Evolutionary conservation across 2,888 invertebrate genomes (phyloP), one percentile per base, ranked within the genome.

Genomic region (Hymenopus coronatus): DNA sequence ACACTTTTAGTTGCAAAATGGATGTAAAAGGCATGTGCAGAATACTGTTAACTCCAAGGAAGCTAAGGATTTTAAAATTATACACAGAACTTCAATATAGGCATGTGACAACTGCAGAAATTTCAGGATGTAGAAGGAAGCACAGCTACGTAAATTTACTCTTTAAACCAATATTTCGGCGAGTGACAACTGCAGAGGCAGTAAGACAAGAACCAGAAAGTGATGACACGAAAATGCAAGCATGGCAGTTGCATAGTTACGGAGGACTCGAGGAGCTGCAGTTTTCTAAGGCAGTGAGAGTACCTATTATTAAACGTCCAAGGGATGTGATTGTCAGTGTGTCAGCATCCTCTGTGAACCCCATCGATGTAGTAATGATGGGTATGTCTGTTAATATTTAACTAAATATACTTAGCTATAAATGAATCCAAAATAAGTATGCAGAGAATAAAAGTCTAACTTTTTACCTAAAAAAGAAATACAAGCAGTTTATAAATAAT

Each of bases 331-430:
- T 99, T 7, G 95, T 99, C 89, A 95, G 96, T 93, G 97, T 99
- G 81, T 94, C 95, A 91, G 96, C 98, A 81, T 95, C 98, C n/a
- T 97, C 98, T 88, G 94, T 99, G 28, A 99, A 99, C 94, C 98
- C 99, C 0, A 96, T 99, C 89, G 99, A 99, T 94, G 93, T 96
- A 12, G 95, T 95, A 90, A 98, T 99, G 97, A 94, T 96, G 91
- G 95, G 97, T 97, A 94, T 92, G 93, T 91, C n/a, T n/a, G n/a
- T 40, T 40, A 12, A 40, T 12, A 40, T 6, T 40, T 9, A 40
- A 12, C 40, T 40, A 40, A 40, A 12, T n/a, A n/a, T n/a, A n/a
- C n/a, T n/a, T n/a, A n/a, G n/a, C n/a, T n/a, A 82, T 46, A 46
- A 46, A 28, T n/a, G 27, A 1, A 12, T 40, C 12, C 40, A 40